Base-by-base conservation (phyloP, 2,113 vertebrate genomes). In the Alosa alosa region DNA sequence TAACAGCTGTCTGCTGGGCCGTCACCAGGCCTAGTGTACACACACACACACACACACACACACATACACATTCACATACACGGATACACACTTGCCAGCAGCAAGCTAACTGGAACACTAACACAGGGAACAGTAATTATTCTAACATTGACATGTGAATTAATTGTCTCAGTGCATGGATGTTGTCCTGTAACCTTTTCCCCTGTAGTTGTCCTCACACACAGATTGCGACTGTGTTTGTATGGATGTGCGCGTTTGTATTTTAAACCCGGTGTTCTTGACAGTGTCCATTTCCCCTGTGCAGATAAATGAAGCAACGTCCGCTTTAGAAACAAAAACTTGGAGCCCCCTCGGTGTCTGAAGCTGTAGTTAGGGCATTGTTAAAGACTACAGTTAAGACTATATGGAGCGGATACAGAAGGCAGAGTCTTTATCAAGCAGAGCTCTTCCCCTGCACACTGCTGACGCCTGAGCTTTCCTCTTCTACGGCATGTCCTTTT, bases 1-100 rank as follows among this genome's bases (percentile, higher is more conserved):
- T 90, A 89, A 86, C 88, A 84, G 85, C 31, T n/a, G 18, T 88
- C 82, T 90, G 84, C 89, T 88, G 88, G 84, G 83, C 68, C 87
- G 68, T 87, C 84, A 83, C 88, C 86, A 82, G 88, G 87, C 83
- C 0, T 81, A 36, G 57, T 81, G 64, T 39, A 46, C 11, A 81
- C 47, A 81, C 15, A 83, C 31, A 31, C 44, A 41, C 81, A 52
- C 47, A 50, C 10, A 46, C 60, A 2, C 82, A 64, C 55, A 86
- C 84, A 52, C 36, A 72, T 25, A 72, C 64, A 72, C n/a, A 36
- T 25, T 36, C 64, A 72, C 64, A 72, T 7, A 72, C n/a, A 31
- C 64, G 31, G 25, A 72, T 25, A 72, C 64, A 72, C 64, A 72
- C 64, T 11, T 8, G 10, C 10, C 25, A 36, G 64, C 25, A 87